Percentiles rank a stretch among this genome's conserved stretches.
Conservation (phyloP, 2,113 vertebrate genomes). For the Agapornis roseicollis region DNA sequence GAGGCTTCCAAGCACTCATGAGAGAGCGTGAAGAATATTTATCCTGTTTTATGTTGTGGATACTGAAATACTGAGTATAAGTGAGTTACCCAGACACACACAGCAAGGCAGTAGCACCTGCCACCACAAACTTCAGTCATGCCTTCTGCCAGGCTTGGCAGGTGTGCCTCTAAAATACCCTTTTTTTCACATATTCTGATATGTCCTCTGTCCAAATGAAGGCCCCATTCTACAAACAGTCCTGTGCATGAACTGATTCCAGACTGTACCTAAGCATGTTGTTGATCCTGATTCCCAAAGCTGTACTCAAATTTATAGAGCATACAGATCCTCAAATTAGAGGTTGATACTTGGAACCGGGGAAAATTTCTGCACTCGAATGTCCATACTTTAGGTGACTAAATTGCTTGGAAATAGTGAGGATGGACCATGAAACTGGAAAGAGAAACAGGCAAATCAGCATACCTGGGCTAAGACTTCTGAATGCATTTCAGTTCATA, state of each 20-base stretch:
- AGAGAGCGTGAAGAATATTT: background rate
- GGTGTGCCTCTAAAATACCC: background rate
- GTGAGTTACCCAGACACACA: background rate
- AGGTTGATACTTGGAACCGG: background rate
- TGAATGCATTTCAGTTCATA: background rate
- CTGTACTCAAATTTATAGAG: background rate
- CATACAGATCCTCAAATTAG: background rate
- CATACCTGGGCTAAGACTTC: background rate
- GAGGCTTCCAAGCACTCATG: background rate
- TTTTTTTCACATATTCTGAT: background rate
- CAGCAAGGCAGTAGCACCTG: background rate
- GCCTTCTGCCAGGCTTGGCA: background rate
- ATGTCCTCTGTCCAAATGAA: background rate
- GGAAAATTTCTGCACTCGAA: background rate
- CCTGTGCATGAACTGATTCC: background rate
- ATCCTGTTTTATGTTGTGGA: background rate
- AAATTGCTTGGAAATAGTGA: background rate
- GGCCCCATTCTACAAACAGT: background rate
- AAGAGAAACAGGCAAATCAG: background rate
- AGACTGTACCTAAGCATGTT: fast-evolving
- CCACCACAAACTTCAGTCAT: background rate
- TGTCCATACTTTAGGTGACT: background rate
- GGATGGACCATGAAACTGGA: background rate
- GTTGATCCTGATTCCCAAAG: background rate
- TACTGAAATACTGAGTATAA: background rate